Evolutionary conservation across 1,140 invertebrate species (phyloP), one percentile per base, ranked within the genome.

Genomic region (Helicoverpa zea): DNA sequence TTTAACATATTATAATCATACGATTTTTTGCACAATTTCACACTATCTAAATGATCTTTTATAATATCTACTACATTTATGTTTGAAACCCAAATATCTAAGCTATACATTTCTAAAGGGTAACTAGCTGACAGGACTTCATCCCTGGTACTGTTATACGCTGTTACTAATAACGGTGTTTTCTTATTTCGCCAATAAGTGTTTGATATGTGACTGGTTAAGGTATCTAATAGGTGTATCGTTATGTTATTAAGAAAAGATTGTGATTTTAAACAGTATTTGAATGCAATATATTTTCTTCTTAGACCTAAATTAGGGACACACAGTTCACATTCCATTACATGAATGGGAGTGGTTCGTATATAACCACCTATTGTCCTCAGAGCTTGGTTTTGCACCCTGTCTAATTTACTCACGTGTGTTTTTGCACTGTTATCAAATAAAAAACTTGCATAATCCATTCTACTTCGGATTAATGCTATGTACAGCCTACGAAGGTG

Each of bases 281-380:
- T 68, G 14, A 18, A 7, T 10, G 68, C 54, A 49, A 81, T 54
- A 83, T 72, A 85, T 64, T 47, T 52, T 73, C 83, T 76, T 64
- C 83, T 68, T 51, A 85, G 30, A 58, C 14, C 76, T n/a, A 83
- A 56, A 23, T 80, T 78, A 51, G 77, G 80, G 12, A 85, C 35
- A 61, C 30, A 61, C 51, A 84, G 12, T 49, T 84, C 79, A 16
- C 56, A 64, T 72, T 84, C 83, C 80, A 84, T 82, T 11, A 68
- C 58, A 61, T 83, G 80, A n/a, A 83, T 80, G 18, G 84, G 81
- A n/a, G 81, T 66, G 49, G 61, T 79, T 52, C 76, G 81, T 64
- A 83, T 81, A 74, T 83, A 85, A 47, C 84, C 75, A 30, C 81
- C 81, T 14, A 82, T 73, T 14, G 81, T 79, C 23, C 83, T 66